Evolutionary conservation across 1,140 invertebrate genomes (phyloP), one percentile per base, ranked within the genome.

Genomic region (Tribolium madens): DNA sequence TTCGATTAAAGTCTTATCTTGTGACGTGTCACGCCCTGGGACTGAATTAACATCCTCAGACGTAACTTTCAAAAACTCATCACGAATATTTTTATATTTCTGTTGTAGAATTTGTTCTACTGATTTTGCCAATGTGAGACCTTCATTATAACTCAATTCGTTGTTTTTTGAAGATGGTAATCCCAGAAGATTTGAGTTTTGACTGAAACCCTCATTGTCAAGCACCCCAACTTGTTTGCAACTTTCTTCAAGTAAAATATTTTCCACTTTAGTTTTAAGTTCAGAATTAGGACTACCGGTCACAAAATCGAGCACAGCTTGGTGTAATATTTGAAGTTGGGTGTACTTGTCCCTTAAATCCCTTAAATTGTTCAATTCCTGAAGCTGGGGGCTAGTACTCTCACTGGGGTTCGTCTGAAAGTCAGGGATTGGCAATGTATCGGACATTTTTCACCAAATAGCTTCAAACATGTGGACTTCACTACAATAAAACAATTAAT

Each of bases 271-370:
- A 0, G 36, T 36, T 69, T 64, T 73, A 14, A 82, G 57, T 1
- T 75, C 47, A 48, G 10, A 7, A 21, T 80, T 75, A 14, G 5
- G 46, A 74, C 52, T 48, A 18, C 42, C 46, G 18, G 78, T 75
- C 9, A 78, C 12, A 70, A 52, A 78, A 57, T 80, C 80, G 69
- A 75, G 73, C 12, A 80, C 18, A 33, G 48, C 17, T 26, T 78
- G 73, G 15, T 76, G 74, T 33, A 81, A 47, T 18, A 82, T 78
- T 75, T 81, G 77, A n/a, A 77, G 73, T 68, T 80, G 15, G n/a
- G 48, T 68, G 21, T 80, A 81, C 52, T 78, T 81, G 7, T 64
- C 48, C 10, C 60, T 12, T 57, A 79, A 76, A 52, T 78, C 72
- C 12, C 17, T 68, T 9, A 53, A 36, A 50, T 81, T 72, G 17